Conservation (phyloP, 1,140 invertebrate species). For the Araneus ventricosus region DNA sequence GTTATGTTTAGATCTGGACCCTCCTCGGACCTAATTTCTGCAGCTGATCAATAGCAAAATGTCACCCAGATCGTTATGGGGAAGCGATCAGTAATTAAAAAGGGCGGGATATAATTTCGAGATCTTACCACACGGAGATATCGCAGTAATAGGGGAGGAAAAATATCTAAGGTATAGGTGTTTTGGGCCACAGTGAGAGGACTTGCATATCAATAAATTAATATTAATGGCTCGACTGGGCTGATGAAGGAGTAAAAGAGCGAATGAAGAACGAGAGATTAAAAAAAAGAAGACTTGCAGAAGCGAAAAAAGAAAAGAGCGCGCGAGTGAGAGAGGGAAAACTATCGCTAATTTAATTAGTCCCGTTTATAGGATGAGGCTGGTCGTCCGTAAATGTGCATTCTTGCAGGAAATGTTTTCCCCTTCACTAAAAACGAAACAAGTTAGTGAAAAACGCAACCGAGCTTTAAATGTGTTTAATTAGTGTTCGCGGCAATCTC, state of each 20-base stretch:
- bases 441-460: conserved; percentile 76
- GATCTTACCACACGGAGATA: conserved; percentile 54
- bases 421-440: conserved; percentile 76
- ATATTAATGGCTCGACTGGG: conserved; percentile 74
- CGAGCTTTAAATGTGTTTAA: conserved; percentile 76
- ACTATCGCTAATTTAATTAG: conserved; percentile 76
- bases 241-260: conserved; percentile 72
- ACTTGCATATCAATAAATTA: conserved; percentile 75
- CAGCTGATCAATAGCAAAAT: conserved; percentile 64
- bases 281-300: conserved; percentile 58
- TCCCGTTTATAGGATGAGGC: conserved; percentile 75
- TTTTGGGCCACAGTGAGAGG: conserved; percentile 39
- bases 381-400: conserved; percentile 75
- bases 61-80: conserved; percentile 56
- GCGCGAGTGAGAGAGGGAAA: conserved; percentile 71
- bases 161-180: conserved; percentile 66
- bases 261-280: conserved; percentile 58
- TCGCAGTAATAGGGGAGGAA: conserved; percentile 58
- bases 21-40: background rate
- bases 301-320: conserved; percentile 67
- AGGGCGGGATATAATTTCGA: conserved; percentile 38
- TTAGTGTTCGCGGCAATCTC: conserved; percentile 76
- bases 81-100: conserved; percentile 69
- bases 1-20: background rate
- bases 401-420: conserved; percentile 76